phyloP scores from a whole-genome alignment of 64 coral and sea anemone genomes.

The Cladopsammia gracilis region DNA sequence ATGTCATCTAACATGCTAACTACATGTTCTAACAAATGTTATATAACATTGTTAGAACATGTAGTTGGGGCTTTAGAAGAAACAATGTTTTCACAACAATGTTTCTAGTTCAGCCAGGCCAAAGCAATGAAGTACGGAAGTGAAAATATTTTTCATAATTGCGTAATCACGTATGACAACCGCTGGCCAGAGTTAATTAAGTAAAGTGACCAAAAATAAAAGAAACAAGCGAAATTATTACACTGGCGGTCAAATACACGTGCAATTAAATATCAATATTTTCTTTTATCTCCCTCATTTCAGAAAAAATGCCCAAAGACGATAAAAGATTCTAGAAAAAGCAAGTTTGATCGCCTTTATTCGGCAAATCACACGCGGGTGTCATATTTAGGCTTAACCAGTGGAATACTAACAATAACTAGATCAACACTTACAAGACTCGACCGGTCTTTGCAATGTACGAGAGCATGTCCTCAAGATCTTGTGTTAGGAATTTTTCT shows the following conservation, averaged over 20 bases:
- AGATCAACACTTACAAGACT: constrained; percentile 81
- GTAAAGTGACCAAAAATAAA: neutral
- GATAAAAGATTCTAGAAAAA: too few species aligned
- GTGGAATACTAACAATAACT: neutral
- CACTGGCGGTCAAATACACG: neutral
- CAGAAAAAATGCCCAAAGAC: too few species aligned
- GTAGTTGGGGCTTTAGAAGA: too few species aligned
- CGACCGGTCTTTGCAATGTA: constrained; percentile 96
- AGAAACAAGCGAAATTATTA: neutral
- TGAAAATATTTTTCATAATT: neutral
- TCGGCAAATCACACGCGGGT: neutral
- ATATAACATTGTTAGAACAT: too few species aligned
- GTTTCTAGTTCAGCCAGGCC: too few species aligned
- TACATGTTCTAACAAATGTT: too few species aligned
- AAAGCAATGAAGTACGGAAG: too few species aligned
- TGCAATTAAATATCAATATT: neutral
- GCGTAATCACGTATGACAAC: neutral
- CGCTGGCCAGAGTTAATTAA: neutral
- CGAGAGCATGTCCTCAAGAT: constrained; percentile 88
- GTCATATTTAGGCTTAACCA: too few species aligned
- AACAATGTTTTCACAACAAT: too few species aligned
- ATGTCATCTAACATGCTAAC: too few species aligned
- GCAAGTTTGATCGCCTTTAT: neutral
- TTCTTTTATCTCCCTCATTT: neutral
- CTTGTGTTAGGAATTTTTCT: constrained; percentile 89